These are phyloP conservation scores for Drosophila insularis DNA, from an alignment of 1,140 invertebrate genomes.

Conservation along the genomic window DNA sequence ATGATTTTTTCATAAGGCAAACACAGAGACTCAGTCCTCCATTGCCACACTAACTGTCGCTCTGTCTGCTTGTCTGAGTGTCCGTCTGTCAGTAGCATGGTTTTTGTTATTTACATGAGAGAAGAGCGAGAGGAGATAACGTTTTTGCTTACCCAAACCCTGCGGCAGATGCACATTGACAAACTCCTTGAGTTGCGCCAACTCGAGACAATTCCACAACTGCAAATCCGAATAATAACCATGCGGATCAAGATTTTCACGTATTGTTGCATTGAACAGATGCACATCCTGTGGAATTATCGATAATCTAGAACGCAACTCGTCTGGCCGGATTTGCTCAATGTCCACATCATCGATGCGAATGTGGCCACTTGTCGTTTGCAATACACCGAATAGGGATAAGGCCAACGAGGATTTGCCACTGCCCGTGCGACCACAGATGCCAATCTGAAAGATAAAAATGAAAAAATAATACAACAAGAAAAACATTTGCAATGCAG, in stretches of 20 bases:
- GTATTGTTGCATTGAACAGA: conserved; percentile 94
- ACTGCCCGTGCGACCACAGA: conserved; percentile 91
- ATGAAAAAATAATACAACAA: conserved; percentile 3
- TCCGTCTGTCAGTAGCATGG: background rate
- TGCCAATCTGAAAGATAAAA: conserved; percentile 85
- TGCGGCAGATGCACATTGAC: conserved; percentile 85
- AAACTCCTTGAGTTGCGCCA: conserved; percentile 90
- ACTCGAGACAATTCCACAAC: conserved; percentile 87
- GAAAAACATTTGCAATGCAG: conserved; percentile 1
- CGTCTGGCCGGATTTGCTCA: conserved; percentile 86
- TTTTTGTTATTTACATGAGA: conserved; percentile 28
- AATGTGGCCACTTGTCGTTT: conserved; percentile 86
- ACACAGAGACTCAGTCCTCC: conserved; percentile 7
- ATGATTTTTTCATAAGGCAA: conserved; percentile 69
- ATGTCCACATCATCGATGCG: conserved; percentile 88
- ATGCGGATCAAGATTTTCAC: conserved; percentile 95
- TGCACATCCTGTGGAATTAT: conserved; percentile 96
- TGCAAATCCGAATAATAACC: conserved; percentile 88
- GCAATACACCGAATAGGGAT: conserved; percentile 87
- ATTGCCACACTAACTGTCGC: conserved; percentile 17
- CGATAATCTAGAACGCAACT: conserved; percentile 90
- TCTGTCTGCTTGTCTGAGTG: background rate
- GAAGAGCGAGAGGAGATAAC: background rate
- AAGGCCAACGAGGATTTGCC: conserved; percentile 90
- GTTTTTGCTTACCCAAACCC: conserved; percentile 85